Percentiles rank a stretch among this genome's conserved stretches.
These are phyloP conservation scores for Corapipo altera DNA, from an alignment of 2,113 vertebrate genomes.

Conservation along the genomic window DNA sequence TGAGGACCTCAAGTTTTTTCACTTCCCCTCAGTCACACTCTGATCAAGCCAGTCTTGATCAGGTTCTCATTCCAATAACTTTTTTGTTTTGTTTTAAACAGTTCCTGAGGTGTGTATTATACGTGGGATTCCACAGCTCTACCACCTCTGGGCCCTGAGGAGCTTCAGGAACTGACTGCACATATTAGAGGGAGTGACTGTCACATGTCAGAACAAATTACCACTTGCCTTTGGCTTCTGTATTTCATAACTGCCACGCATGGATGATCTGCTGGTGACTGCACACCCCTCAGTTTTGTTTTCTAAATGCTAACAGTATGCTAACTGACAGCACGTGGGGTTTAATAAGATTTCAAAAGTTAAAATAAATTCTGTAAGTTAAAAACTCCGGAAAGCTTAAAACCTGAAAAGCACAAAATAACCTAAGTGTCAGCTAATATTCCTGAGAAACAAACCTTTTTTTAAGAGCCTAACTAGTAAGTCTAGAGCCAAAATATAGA, in stretches of 20 bases:
- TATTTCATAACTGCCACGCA: not conserved
- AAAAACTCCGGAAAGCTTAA: not conserved
- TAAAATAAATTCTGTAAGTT: not conserved
- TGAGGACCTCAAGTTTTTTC: not conserved
- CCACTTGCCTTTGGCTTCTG: not conserved
- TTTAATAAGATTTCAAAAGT: not conserved
- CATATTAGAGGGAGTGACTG: not conserved
- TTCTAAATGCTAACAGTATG: not conserved
- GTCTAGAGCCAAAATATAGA: not conserved
- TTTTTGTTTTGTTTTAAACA: not conserved
- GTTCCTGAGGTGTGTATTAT: not conserved
- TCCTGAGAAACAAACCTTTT: not conserved
- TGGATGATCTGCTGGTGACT: not conserved
- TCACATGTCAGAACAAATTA: constrained; percentile 26
- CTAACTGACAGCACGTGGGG: not conserved
- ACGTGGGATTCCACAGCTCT: not conserved
- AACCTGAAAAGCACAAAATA: not conserved
- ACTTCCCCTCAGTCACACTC: not conserved
- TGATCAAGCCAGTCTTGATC: not conserved
- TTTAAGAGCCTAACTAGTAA: not conserved
- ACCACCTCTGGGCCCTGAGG: not conserved
- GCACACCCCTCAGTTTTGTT: not conserved
- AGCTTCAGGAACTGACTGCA: not conserved
- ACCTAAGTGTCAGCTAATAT: not conserved
- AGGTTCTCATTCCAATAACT: not conserved